A percentile compares a stretch with the other conserved stretches of the same genome.
Evolutionary conservation across 1,140 invertebrate species (phyloP).

Genomic region (Wiebesia pumilae): DNA sequence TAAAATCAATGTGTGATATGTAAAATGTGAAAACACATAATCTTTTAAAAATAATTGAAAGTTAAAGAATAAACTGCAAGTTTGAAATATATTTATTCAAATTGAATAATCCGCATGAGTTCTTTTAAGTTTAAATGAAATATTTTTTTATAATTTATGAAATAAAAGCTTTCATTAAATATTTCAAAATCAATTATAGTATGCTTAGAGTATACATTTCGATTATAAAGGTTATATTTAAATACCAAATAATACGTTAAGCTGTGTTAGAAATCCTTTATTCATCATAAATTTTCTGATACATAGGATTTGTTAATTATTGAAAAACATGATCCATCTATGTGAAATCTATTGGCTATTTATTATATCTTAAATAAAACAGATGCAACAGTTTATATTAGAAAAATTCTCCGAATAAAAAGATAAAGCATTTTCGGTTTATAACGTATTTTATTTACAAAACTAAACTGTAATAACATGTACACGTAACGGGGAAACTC

Average conservation of each 20-base stretch:
- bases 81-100: too few relatives aligned
- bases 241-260: not conserved
- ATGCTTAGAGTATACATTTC: not conserved
- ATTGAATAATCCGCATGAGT: not conserved
- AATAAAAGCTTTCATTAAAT: not conserved
- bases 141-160: not conserved
- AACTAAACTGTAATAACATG: conserved; percentile 30
- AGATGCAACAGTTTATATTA: conserved; percentile 3
- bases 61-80: too few relatives aligned
- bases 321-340: not conserved
- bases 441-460: conserved; percentile 38
- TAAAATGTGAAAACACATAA: too few relatives aligned
- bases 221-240: conserved; percentile 1
- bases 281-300: conserved; percentile 38
- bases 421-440: conserved; percentile 47
- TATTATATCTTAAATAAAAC: not conserved
- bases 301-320: conserved; percentile 26
- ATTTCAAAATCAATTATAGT: not conserved
- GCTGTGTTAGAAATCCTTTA: conserved; percentile 54
- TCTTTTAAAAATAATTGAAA: too few relatives aligned
- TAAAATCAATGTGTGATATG: too few relatives aligned
- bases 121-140: not conserved
- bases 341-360: not conserved
- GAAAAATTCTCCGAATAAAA: conserved; percentile 36
- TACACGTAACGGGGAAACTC: conserved; percentile 65